These are phyloP conservation scores for Candoia aspera DNA, from an alignment of 2,113 vertebrate genomes.

Conservation along the genomic window DNA sequence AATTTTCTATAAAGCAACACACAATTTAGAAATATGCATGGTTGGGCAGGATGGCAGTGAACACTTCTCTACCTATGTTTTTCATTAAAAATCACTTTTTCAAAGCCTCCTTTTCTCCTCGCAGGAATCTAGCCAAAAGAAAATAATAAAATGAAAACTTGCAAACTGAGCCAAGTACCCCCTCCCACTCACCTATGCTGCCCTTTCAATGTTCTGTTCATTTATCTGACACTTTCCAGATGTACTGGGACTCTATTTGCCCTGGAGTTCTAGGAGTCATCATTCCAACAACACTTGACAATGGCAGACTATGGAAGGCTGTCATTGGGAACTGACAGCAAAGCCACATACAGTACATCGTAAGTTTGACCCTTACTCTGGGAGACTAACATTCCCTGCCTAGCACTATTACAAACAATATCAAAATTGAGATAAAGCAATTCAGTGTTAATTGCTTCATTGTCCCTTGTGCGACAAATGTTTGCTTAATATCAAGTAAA, in stretches of 20 bases:
- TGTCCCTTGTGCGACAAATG: constrained; percentile 59
- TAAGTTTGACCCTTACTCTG: background rate
- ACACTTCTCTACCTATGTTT: background rate
- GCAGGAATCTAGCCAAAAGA: background rate
- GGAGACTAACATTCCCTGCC: constrained; percentile 28
- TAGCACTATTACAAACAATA: constrained; percentile 62
- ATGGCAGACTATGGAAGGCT: background rate
- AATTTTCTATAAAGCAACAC: background rate
- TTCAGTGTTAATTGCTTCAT: constrained; percentile 61
- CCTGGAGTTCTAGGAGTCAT: too few relatives aligned
- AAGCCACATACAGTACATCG: background rate
- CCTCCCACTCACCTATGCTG: background rate
- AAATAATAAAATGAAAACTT: background rate
- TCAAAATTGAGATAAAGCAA: constrained; percentile 61
- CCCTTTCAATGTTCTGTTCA: background rate
- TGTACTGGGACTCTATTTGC: too few relatives aligned
- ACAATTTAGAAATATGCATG: background rate
- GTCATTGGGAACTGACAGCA: background rate
- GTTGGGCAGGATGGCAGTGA: background rate
- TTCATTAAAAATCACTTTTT: background rate
- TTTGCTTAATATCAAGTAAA: constrained; percentile 67
- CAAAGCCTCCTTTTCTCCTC: background rate
- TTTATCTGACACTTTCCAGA: too few relatives aligned
- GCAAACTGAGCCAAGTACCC: too few relatives aligned
- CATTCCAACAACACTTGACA: too few relatives aligned